Evolutionary conservation across 2,797 vertebrate species (phyloP).

Genomic region (Gallirallus australis): DNA sequence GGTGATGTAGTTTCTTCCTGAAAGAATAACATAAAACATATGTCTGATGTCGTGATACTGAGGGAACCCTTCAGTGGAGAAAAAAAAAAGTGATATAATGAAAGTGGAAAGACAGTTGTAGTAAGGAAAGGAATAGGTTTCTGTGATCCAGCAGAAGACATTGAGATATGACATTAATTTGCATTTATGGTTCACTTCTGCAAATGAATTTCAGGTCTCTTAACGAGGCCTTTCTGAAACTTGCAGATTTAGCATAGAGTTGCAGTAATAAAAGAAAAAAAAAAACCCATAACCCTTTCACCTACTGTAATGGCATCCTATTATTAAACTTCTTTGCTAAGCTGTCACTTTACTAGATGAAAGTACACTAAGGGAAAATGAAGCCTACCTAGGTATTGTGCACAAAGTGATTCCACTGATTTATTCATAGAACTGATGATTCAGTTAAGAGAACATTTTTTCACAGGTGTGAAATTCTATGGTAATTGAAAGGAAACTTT

Average conservation of each 20-base stretch:
- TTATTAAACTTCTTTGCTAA: neutral
- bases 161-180: neutral
- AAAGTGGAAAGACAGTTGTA: neutral
- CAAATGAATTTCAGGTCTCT: neutral
- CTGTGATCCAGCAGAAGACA: neutral
- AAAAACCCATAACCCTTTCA: accelerated
- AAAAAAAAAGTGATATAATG: neutral
- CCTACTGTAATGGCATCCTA: neutral
- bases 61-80: neutral
- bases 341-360: neutral
- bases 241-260: neutral
- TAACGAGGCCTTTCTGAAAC: neutral
- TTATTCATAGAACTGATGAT: constrained; percentile 16
- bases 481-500: constrained; percentile 32
- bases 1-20: neutral
- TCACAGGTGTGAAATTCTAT: constrained; percentile 28
- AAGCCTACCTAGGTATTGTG: neutral
- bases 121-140: neutral
- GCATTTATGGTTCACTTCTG: neutral
- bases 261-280: neutral
- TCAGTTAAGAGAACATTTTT: constrained; percentile 41
- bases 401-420: neutral
- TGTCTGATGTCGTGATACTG: neutral
- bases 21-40: neutral
- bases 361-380: neutral